These are phyloP conservation scores for Heterodera schachtii DNA, from an alignment of 1,140 invertebrate species.

Conservation along the genomic window DNA sequence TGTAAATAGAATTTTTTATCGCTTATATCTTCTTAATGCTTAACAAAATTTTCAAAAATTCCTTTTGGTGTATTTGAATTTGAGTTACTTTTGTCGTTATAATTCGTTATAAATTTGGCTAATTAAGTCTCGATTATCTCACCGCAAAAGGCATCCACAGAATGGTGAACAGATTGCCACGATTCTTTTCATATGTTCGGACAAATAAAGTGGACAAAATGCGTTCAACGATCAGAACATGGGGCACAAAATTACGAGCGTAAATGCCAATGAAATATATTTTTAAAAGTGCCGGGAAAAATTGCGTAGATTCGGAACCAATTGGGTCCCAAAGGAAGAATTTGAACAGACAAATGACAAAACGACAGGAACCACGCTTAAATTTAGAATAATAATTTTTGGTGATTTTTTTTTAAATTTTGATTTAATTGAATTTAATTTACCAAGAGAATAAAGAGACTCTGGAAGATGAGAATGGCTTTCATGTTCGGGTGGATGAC, in stretches of 20 bases:
- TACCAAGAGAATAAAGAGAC: neutral
- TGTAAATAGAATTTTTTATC: neutral
- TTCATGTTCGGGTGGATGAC: slow-evolving; percentile 6
- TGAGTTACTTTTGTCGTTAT: neutral
- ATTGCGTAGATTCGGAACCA: neutral
- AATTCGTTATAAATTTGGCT: no score
- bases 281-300: neutral
- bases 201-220: neutral
- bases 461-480: slow-evolving; percentile 4
- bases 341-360: slow-evolving; percentile 9
- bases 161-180: neutral
- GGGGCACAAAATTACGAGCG: slow-evolving; percentile 8
- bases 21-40: no score
- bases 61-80: no score
- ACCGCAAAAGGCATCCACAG: neutral
- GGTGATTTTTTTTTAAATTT: no score
- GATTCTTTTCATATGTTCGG: slow-evolving; percentile 7
- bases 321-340: neutral
- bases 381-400: neutral
- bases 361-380: neutral
- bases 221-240: slow-evolving; percentile 23
- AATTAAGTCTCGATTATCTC: neutral
- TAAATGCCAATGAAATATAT: neutral
- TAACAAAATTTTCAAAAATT: no score
- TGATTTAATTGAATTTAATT: neutral